phyloP scores from a whole-genome alignment of 2,888 invertebrate genomes.

The Agrotis segetum region DNA sequence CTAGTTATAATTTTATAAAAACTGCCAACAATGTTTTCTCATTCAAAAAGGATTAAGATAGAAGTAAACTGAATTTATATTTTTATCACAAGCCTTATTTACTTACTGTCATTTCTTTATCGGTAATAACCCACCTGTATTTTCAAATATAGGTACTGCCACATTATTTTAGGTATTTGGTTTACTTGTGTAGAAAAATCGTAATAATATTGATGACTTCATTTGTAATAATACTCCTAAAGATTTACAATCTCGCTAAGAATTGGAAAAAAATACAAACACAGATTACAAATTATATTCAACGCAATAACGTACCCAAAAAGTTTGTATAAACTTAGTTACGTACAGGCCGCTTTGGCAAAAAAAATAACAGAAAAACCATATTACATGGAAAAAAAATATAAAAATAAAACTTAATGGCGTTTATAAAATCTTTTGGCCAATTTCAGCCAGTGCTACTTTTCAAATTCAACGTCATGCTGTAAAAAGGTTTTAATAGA shows the following conservation, averaged over 20 bases:
- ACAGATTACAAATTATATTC: neutral
- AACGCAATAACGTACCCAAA: neutral
- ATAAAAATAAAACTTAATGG: neutral
- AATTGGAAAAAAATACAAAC: too few relatives aligned
- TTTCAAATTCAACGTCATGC: neutral
- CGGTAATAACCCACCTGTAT: neutral
- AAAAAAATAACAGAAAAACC: neutral
- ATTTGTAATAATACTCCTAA: too few relatives aligned
- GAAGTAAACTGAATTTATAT: conserved; percentile 18
- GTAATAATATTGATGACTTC: too few relatives aligned
- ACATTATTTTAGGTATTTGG: neutral
- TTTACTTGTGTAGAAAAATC: neutral
- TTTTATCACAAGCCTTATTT: conserved; percentile 26
- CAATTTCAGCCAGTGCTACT: neutral
- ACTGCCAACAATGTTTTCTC: neutral
- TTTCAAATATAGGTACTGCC: conserved; percentile 8
- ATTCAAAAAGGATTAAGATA: conserved; percentile 8
- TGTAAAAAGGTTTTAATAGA: conserved; percentile 6
- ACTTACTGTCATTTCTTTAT: conserved; percentile 25
- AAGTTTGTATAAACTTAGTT: neutral
- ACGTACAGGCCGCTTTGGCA: neutral
- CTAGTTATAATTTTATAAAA: neutral
- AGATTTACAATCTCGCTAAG: too few relatives aligned
- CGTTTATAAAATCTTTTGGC: neutral
- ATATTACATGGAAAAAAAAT: neutral